Base-by-base conservation (phyloP, 2,797 vertebrate genomes). In the Alosa sapidissima region DNA sequence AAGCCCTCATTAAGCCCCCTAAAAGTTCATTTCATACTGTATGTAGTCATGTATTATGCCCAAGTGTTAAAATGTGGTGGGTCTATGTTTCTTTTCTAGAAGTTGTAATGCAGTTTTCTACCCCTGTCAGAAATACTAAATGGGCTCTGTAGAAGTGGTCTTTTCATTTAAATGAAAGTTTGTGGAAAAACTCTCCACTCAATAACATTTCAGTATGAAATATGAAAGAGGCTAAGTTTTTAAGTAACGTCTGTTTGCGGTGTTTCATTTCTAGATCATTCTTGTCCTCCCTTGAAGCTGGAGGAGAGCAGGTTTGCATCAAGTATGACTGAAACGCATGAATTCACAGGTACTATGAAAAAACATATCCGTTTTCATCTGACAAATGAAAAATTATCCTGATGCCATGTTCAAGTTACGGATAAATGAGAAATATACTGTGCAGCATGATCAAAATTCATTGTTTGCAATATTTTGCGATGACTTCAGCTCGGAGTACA, bases 271-370 rank as follows among this genome's bases (percentile, higher is more conserved):
- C 55, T 88, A 98, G 97, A 95, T 93, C 90, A 92, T 33, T 85
- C 91, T 8, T 99, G 98, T 90, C 97, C 97, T 83, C 52, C 90
- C 75, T 89, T 99, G 91, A 96, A 90, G 89, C 91, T 94, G 55
- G 94, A 95, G 82, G 93, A 93, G 21, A 89, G 36, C 89, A 94
- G 92, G 81, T 95, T 95, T 90, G 93, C 90, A 62, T 62, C 58
- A 75, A 89, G 91, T 84, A 90, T 92, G 87, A 94, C 93, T 89
- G 94, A 94, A 84, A 94, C 92, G 45, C 87, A 89, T 86, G 91
- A 94, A 88, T 89, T 97, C 90, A 94, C 96, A 96, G 98, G 98
- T 99, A 94, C 89, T 92, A 85, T 75, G 28, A 13, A 41, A 41
- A 41, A 41, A 41, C 2, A 41, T 41, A 41, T 41, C 41, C 4